Base-by-base conservation (phyloP, 2,888 invertebrate genomes). In the Phengaris arion region DNA sequence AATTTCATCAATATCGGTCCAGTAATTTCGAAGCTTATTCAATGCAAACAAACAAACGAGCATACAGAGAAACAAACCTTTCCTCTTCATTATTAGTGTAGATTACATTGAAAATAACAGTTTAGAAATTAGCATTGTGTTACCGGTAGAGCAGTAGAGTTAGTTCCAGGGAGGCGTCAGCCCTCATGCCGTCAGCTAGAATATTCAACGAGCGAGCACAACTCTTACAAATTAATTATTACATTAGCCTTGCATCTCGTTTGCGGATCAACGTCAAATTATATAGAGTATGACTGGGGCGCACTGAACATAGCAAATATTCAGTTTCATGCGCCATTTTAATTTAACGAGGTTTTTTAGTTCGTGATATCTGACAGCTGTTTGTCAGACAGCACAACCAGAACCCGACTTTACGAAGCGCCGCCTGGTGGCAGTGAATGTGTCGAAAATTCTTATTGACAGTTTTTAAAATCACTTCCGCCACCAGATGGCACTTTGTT, bases 131-230 rank as follows among this genome's bases (percentile, higher is more conserved):
- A 64, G 12, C 64, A 13, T 35, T 12, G 35, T 64, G 52, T 52
- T 35, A 45, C 12, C 35, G 35, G 12, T 12, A 3, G 12, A 6
- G 2, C 35, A 12, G 35, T 13, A 12, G 64, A 64, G 45, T 64
- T 64, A 45, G 64, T 64, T 52, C 52, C 52, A 7, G 35, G 64
- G 22, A 35, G 35, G 64, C 13, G 59, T 59, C 35, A 35, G 35
- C 35, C 35, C 35, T 35, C 64, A 64, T 22, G 64, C 64, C 64
- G 64, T 64, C 64, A 64, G 64, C 64, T 64, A 64, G 64, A 64
- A 64, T 64, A 64, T 64, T 64, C 64, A 64, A 64, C 64, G 64
- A 64, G 64, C 64, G 64, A 45, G 64, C 59, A 57, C 57, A 64
- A 64, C 45, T 64, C 64, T 64, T 64, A 64, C 35, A 64, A 45